Percentiles rank a stretch among this genome's conserved stretches.
Conservation (phyloP, 2,113 vertebrate species). For the Coptodon bakossiorum region DNA sequence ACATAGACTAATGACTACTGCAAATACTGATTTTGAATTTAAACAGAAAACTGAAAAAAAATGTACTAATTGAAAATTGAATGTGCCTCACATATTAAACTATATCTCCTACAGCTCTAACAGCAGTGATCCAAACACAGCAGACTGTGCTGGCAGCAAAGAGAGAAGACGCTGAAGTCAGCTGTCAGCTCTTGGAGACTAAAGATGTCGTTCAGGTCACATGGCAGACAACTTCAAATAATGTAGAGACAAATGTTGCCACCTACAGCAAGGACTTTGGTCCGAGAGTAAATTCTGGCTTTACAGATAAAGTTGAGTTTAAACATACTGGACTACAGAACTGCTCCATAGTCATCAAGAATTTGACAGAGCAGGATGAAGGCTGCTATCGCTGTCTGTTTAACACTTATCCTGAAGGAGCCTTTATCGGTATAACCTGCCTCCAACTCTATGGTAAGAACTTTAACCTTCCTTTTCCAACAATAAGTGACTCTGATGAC, state of each 20-base stretch:
- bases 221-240: constrained; percentile 7
- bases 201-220: neutral
- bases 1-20: neutral
- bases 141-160: neutral
- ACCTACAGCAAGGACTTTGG: accelerated
- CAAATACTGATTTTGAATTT: neutral
- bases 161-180: neutral
- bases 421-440: neutral
- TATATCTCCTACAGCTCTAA: neutral
- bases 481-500: neutral
- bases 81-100: accelerated
- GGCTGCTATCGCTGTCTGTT: constrained; percentile 39
- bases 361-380: neutral
- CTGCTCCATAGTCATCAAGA: constrained; percentile 18
- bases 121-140: neutral
- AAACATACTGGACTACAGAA: neutral
- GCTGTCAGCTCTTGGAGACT: neutral
- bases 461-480: neutral
- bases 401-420: constrained; percentile 1
- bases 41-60: neutral
- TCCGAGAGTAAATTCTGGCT: neutral
- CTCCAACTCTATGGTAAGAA: constrained; percentile 38
- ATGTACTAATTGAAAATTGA: accelerated
- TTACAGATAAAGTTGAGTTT: neutral
- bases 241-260: neutral